A percentile compares a stretch with the other conserved stretches of the same genome.
These are phyloP conservation scores for Schizaphis graminum DNA, from an alignment of 2,888 invertebrate genomes.

Conservation along the genomic window DNA sequence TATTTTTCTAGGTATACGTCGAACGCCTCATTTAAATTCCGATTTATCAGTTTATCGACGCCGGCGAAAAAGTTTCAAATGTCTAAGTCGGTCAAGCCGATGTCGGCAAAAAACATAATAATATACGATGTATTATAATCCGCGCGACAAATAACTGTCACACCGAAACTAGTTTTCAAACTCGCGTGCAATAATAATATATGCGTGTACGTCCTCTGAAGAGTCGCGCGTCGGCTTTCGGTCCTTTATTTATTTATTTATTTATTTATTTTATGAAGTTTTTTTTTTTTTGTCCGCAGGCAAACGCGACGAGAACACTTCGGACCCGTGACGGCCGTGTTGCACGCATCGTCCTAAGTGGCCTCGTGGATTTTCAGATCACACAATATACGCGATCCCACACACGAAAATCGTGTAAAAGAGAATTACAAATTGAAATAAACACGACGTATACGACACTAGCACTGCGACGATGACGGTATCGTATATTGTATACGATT, in stretches of 20 bases:
- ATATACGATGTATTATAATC: background rate
- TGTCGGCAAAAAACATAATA: background rate
- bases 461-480: background rate
- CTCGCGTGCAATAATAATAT: background rate
- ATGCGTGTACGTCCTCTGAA: background rate
- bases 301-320: background rate
- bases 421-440: slow-evolving; percentile 41
- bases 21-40: background rate
- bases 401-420: slow-evolving; percentile 54
- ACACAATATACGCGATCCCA: slow-evolving; percentile 24
- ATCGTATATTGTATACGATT: slow-evolving; percentile 14
- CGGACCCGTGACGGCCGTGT: background rate
- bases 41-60: background rate
- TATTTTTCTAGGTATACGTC: background rate
- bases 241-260: slow-evolving; percentile 5
- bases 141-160: background rate
- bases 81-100: background rate
- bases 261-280: background rate
- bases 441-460: slow-evolving; percentile 44
- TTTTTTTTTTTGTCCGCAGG: background rate
- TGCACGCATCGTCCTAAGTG: slow-evolving; percentile 17
- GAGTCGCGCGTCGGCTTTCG: background rate
- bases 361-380: slow-evolving; percentile 35
- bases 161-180: background rate
- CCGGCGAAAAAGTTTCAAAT: background rate